A percentile compares a stretch with the other conserved stretches of the same genome.
phyloP scores from a whole-genome alignment of 2,888 invertebrate genomes.

The Spicauda simplicius region DNA sequence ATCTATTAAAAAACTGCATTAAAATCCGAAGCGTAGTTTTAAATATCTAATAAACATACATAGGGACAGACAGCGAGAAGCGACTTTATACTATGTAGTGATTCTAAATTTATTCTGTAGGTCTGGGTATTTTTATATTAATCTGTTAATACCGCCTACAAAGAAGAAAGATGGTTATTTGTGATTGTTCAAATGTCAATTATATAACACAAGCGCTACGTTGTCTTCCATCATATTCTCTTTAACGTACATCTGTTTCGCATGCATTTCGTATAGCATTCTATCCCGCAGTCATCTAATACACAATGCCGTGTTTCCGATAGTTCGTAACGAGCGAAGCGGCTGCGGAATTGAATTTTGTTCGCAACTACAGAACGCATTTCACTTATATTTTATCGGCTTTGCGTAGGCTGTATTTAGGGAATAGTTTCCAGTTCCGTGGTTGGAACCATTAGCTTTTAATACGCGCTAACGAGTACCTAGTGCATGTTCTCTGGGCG shows the following conservation, averaged over 20 bases:
- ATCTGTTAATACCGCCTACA: no score
- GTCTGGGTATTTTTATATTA: no score
- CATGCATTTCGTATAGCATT: constrained; percentile 27
- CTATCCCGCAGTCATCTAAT: constrained; percentile 21
- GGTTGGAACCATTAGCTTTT: background rate
- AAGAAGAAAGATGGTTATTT: no score
- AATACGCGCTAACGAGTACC: background rate
- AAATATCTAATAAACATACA: no score
- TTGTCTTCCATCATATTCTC: no score
- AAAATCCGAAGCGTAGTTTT: no score
- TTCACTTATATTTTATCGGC: constrained; percentile 11
- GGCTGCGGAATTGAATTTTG: constrained; percentile 24
- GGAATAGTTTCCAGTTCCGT: background rate
- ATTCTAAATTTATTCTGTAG: no score
- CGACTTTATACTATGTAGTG: no score
- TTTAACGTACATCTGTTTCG: background rate
- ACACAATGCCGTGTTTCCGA: constrained; percentile 25
- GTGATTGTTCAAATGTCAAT: no score
- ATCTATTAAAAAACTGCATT: no score
- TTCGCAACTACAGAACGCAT: constrained; percentile 15
- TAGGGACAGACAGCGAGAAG: no score
- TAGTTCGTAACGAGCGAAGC: constrained; percentile 27
- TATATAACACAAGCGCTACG: background rate
- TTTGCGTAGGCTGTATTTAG: background rate
- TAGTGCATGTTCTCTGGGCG: background rate